Base-by-base conservation (phyloP, 2,113 vertebrate species). In the Himantopus leucocephalus region DNA sequence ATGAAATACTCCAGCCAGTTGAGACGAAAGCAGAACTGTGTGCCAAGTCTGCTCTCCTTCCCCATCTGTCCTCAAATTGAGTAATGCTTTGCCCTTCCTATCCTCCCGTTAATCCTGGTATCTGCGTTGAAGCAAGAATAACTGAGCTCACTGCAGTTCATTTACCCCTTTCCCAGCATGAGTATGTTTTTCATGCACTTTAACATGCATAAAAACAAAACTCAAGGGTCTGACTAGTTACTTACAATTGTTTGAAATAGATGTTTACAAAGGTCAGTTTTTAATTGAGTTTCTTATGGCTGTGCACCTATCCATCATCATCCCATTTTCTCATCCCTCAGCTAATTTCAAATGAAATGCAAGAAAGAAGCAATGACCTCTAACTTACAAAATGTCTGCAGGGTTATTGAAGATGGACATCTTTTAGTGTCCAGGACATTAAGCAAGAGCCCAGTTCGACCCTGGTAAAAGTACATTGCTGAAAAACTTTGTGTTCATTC, bases 381-480 rank as follows among this genome's bases (percentile, higher is more conserved):
- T 70, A 55, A 60, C 77, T 29, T 66, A 80, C 23, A 59, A 71
- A 75, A 47, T 52, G 15, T 41, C 66, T 88, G 39, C 16, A 39
- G 23, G 43, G 53, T 34, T 79, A 62, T 63, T 90, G 32, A 72
- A 85, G 87, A 55, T 1, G 1, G 23, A 5, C 55, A 60, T 83
- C 35, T 87, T 78, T 78, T 27, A 60, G 7, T 20, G 24, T 43
- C 32, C 81, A 81, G 37, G 24, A 58, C 62, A 91, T 71, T 66
- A 94, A 96, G 47, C 41, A 95, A 85, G 59, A 70, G 21, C 34
- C 37, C n/a, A 72, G 15, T 68, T 21, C 67, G 85, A 90, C 47
- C 29, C 15, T 0, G 0, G 4, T 30, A 88, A 47, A 58, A 87
- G 32, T 7, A 73, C 2, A 22, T 0, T 78, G 52, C 47, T 88